A percentile compares a stretch with the other conserved stretches of the same genome.
These are phyloP conservation scores for Chloroclysta siterata DNA, from an alignment of 2,888 invertebrate genomes.

Conservation along the genomic window DNA sequence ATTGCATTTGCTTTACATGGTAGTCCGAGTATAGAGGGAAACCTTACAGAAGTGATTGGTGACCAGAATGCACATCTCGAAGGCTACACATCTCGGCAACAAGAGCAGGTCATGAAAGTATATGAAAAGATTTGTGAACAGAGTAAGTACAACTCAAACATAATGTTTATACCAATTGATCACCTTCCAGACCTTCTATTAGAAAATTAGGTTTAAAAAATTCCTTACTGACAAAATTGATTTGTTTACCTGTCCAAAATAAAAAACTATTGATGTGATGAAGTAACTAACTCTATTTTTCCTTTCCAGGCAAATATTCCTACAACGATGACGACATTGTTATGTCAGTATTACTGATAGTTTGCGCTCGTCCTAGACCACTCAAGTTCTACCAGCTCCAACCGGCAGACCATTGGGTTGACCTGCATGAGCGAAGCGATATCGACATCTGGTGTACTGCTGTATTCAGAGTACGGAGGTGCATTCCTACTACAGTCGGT, in stretches of 20 bases:
- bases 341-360: conserved; percentile 72
- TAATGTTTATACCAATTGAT: no score
- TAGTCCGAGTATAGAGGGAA: conserved; percentile 74
- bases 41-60: conserved; percentile 52
- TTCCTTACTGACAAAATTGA: no score
- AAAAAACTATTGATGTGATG: no score
- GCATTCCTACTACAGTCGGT: conserved; percentile 72
- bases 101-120: conserved; percentile 69
- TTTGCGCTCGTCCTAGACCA: conserved; percentile 71
- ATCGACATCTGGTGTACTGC: conserved; percentile 73
- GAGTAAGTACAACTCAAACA: conserved; percentile 60
- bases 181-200: no score
- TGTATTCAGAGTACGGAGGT: conserved; percentile 75
- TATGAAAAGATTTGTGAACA: conserved; percentile 77
- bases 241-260: no score
- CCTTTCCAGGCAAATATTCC: conserved; percentile 73
- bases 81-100: conserved; percentile 73
- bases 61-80: conserved; percentile 60
- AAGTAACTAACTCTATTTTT: background rate
- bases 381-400: conserved; percentile 66
- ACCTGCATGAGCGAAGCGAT: conserved; percentile 68
- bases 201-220: no score
- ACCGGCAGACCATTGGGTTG: conserved; percentile 69
- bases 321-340: conserved; percentile 72
- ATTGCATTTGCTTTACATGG: conserved; percentile 85